Evolutionary conservation across 2,113 vertebrate species (phyloP), one percentile per base, ranked within the genome.

Genomic region (Saguinus imperator): DNA sequence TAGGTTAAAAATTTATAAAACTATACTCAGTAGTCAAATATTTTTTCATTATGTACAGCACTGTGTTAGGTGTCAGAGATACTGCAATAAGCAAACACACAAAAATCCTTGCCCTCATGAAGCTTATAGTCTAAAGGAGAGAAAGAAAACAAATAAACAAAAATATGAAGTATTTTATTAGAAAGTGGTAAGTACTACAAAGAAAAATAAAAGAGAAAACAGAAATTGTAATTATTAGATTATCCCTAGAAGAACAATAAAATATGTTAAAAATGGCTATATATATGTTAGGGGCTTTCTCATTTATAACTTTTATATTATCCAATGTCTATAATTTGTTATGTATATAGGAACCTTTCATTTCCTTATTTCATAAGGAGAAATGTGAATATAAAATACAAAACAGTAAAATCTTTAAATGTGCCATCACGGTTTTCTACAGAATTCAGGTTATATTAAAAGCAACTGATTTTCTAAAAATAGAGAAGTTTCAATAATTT

Each of bases 401-500:
- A 83, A 75, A 77, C 3, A 84, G 77, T 57, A 70, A 11, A 35
- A 12, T 48, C n/a, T 90, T 1, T 1, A 89, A 83, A 21, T 73
- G 57, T 4, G n/a, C 16, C 61, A 2, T 85, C 9, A 68, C 20
- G 52, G 0, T 87, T 80, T 85, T 37, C 12, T 76, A 72, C 1
- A 76, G 45, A 29, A 29, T 37, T 85, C 23, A 76, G 2, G 7
- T 88, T 70, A 37, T 68, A 23, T 68, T 61, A 93, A 91, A 89
- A 83, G 0, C 29, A 50, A 21, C 37, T 86, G 21, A 68, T 86
- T 94, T 96, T 89, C 87, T 95, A 8, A 76, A 27, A 96, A 89
- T 29, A 0, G 21, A 87, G 32, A 17, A n/a, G 32, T 89, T 81
- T 82, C 16, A 89, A 12, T 83, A 43, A 76, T 8, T 23, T 87